Base-by-base conservation (phyloP, 2,113 vertebrate genomes). In the Butorides virescens region DNA sequence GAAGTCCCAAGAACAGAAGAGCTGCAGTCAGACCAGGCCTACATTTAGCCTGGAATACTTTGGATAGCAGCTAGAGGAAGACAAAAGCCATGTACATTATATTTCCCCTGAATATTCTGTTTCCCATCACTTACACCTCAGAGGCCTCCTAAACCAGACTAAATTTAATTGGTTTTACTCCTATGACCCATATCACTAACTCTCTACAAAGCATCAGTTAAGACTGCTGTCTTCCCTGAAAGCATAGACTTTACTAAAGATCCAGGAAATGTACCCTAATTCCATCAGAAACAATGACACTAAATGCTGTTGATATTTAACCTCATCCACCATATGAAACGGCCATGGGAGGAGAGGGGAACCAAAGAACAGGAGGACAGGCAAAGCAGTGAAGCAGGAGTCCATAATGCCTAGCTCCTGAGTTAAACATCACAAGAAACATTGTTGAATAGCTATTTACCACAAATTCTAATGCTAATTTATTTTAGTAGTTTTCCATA, bases 401-500 rank as follows among this genome's bases (percentile, higher is more conserved):
- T 21, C 56, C 5, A 1, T 13, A 16, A 20, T 0, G 5, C 7
- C 9, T 30, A 44, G 27, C 19, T 78, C 18, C 22, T 0, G 1
- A 67, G 34, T 12, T 55, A 42, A 61, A n/a, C 34, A 16, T 27
- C 36, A 77, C 32, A 34, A 70, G 53, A 66, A 53, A 22, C 21
- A 29, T 9, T 29, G 18, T 25, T 75, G 8, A 37, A 49, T 55
- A 52, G 21, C 22, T 2, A 15, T n/a, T 62, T 79, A 10, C 20
- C 25, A 21, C 49, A 65, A 32, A 21, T 47, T 32, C 44, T 42
- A 18, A 8, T 46, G 9, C 37, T 58, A 13, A 23, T 52, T 44
- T 58, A 29, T 32, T 70, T 7, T 27, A 68, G 39, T 59, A 66
- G 27, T 50, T 65, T 68, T 59, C 20, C 44, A 29, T 17, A 23